Percentiles rank a stretch among this genome's conserved stretches.
phyloP scores from a whole-genome alignment of 2,797 vertebrate genomes.

The Notoglanidium macrostoma region DNA sequence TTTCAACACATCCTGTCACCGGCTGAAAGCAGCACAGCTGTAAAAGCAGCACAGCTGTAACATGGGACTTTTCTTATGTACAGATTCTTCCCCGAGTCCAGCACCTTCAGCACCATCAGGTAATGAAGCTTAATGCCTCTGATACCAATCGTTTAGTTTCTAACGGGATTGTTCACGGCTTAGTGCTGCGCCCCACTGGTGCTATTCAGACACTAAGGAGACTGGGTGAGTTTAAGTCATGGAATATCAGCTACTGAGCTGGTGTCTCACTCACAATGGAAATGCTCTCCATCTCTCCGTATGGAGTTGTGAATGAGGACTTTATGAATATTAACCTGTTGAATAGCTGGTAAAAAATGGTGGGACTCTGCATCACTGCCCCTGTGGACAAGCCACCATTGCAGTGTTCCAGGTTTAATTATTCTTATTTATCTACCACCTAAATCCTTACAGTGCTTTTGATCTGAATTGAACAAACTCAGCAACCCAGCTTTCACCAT shows the following conservation, averaged over 20 bases:
- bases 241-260: background rate
- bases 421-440: background rate
- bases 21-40: background rate
- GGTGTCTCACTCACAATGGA: background rate
- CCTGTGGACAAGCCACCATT: background rate
- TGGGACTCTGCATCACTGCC: background rate
- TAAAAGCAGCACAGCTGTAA: background rate
- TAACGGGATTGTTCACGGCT: background rate
- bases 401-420: background rate
- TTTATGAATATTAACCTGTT: background rate
- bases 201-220: background rate
- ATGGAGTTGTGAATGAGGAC: background rate
- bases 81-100: background rate
- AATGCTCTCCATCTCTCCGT: background rate
- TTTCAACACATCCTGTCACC: background rate
- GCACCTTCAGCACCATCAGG: background rate
- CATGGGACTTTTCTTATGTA: background rate
- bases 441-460: background rate
- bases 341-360: background rate
- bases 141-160: background rate
- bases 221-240: background rate
- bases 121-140: background rate
- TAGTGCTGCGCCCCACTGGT: background rate
- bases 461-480: background rate
- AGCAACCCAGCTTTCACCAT: conserved; percentile 48